Base-by-base conservation (phyloP, 2,797 vertebrate species). In the Tauraco hartlaubi region DNA sequence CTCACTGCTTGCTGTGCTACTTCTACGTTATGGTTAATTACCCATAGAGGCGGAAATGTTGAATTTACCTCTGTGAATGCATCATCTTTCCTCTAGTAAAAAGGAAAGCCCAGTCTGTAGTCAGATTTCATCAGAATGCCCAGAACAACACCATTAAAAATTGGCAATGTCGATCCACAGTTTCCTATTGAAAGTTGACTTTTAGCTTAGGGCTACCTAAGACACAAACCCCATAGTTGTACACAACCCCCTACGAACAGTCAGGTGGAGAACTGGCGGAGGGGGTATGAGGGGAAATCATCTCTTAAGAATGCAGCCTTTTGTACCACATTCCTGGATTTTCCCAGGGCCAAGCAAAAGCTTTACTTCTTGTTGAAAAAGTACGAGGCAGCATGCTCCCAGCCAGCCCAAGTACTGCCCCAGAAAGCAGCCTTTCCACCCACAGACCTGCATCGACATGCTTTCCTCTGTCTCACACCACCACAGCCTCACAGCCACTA, bases 1-100 rank as follows among this genome's bases (percentile, higher is more conserved):
- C 69, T 69, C 48, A 18, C 48, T 88, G 28, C 85, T 93, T 90
- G 79, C 91, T 96, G 90, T 86, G 90, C 76, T 90, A 75, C 66
- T 90, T 94, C 85, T 90, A 0, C 58, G 80, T 75, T 91, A 92
- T 2, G 79, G 72, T 90, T 94, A 95, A 93, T 92, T 94, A 94
- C 91, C 62, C 66, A 66, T 7, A 88, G 55, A 66, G 55, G 69
- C 35, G 94, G 71, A 96, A 91, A 83, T 78, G 75, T 12, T 41
- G 82, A 69, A 91, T 92, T 88, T 66, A 90, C 62, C 44, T 58
- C 80, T 90, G 73, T 56, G 67, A 96, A 94, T 44, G 48, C 91
- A 90, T 51, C 75, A 88, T 76, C 85, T 92, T 86, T 95, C 66
- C 72, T 73, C 58, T 6, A 55, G 26, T n/a, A 48, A 84, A 90